These are phyloP conservation scores for Oreochromis aureus DNA, from an alignment of 2,113 vertebrate species.

Conservation along the genomic window DNA sequence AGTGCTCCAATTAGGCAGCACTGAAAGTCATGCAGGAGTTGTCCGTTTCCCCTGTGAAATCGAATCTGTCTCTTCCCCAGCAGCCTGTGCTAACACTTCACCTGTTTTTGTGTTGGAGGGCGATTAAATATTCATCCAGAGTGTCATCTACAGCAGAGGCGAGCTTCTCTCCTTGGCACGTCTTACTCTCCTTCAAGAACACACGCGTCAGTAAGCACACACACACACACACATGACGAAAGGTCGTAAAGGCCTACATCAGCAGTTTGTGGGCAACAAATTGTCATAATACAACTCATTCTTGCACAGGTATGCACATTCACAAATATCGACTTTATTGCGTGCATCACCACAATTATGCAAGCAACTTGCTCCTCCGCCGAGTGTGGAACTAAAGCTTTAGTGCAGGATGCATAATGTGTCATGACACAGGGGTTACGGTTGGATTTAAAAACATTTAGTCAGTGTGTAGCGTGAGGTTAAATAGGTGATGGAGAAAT, in stretches of 20 bases:
- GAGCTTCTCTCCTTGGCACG: slow-evolving; percentile 61
- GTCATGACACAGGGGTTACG: background rate
- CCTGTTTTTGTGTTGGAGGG: slow-evolving; percentile 92
- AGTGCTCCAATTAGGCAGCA: background rate
- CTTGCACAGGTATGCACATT: slow-evolving; percentile 7
- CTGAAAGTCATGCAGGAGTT: background rate
- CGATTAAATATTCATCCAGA: slow-evolving; percentile 92
- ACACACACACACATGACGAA: background rate
- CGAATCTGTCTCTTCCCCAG: slow-evolving; percentile 11
- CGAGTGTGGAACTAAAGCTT: background rate
- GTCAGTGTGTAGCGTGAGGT: background rate
- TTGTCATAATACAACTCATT: background rate
- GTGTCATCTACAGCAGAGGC: slow-evolving; percentile 83
- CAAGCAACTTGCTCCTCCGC: background rate
- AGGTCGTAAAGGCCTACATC: slow-evolving; percentile 11
- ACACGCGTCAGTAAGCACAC: slow-evolving; percentile 29
- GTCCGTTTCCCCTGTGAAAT: slow-evolving; percentile 32
- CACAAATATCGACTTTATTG: background rate
- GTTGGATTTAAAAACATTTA: background rate
- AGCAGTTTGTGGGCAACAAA: background rate
- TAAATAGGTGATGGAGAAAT: background rate
- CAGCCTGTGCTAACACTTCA: slow-evolving; percentile 47
- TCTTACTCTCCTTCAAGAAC: slow-evolving; percentile 63
- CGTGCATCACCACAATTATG: background rate
- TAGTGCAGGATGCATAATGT: background rate